phyloP scores from a whole-genome alignment of 2,797 vertebrate species.

The Apodemus agrarius region DNA sequence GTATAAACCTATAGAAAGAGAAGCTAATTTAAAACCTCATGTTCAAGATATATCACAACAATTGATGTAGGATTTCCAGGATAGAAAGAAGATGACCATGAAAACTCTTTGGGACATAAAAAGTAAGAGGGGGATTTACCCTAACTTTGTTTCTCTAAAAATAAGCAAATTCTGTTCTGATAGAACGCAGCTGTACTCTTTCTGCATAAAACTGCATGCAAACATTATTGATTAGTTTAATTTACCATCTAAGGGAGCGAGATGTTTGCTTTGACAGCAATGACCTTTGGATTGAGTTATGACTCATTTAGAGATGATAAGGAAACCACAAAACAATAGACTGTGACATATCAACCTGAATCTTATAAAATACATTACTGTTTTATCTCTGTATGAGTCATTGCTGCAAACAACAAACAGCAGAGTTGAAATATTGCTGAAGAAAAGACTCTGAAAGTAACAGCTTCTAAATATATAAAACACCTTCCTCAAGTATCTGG shows the following conservation, averaged over 20 bases:
- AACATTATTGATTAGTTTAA: constrained; percentile 60
- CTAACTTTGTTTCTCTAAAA: background rate
- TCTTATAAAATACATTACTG: background rate
- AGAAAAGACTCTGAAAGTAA: background rate
- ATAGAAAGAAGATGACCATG: background rate
- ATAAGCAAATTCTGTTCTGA: constrained; percentile 32
- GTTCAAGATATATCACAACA: background rate
- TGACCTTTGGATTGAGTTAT: constrained; percentile 50
- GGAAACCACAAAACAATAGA: constrained; percentile 25
- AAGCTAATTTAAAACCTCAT: background rate
- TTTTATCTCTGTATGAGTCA: constrained; percentile 30
- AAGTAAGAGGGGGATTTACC: background rate
- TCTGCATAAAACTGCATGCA: background rate
- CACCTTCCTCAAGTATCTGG: background rate
- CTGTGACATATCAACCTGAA: background rate
- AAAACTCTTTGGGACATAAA: background rate
- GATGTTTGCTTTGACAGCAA: constrained; percentile 25
- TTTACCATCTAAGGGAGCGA: background rate
- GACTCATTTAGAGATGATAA: constrained; percentile 49
- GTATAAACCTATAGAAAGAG: background rate
- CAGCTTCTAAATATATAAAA: background rate
- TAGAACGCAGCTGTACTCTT: background rate
- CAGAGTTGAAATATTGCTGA: constrained; percentile 22
- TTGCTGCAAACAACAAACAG: background rate
- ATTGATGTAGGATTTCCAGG: background rate